Conservation (phyloP, 53 echinoderm and acorn worm genomes). For the Holothuria scabra region DNA sequence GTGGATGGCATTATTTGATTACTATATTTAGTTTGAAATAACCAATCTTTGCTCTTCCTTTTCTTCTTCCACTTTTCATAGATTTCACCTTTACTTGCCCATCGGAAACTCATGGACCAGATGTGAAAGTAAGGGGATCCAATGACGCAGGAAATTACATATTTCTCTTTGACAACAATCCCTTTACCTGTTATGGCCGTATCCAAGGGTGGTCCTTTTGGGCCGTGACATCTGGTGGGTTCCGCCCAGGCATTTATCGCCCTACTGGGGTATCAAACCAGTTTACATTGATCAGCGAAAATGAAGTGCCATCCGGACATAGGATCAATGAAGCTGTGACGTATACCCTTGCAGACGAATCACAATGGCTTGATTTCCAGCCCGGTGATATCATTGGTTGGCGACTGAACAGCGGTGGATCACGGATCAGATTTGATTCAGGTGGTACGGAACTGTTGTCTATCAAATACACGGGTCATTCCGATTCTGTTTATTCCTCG, state of each 20-base stretch:
- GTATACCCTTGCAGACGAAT: slow-evolving; percentile 57
- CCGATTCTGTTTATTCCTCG: slow-evolving; percentile 46
- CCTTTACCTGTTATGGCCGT: slow-evolving; percentile 80
- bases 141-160: slow-evolving; percentile 73
- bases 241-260: slow-evolving; percentile 76
- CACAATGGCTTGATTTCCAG: slow-evolving; percentile 71
- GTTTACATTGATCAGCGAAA: slow-evolving; percentile 71
- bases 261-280: slow-evolving; percentile 55
- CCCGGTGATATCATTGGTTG: slow-evolving; percentile 87
- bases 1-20: too few species aligned
- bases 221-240: slow-evolving; percentile 59
- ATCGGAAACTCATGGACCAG: slow-evolving; percentile 66
- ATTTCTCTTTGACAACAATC: slow-evolving; percentile 74
- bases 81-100: slow-evolving; percentile 75
- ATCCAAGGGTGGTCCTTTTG: slow-evolving; percentile 81
- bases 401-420: slow-evolving; percentile 61
- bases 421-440: slow-evolving; percentile 56
- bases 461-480: slow-evolving; percentile 70
- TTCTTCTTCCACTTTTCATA: not conserved
- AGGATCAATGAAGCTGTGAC: slow-evolving; percentile 54
- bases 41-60: not conserved
- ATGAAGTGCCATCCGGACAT: slow-evolving; percentile 59
- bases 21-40: not conserved
- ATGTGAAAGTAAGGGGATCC: slow-evolving; percentile 41
- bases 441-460: slow-evolving; percentile 43